Conservation (phyloP, 2,888 invertebrate species). For the Melitaea athalia region DNA sequence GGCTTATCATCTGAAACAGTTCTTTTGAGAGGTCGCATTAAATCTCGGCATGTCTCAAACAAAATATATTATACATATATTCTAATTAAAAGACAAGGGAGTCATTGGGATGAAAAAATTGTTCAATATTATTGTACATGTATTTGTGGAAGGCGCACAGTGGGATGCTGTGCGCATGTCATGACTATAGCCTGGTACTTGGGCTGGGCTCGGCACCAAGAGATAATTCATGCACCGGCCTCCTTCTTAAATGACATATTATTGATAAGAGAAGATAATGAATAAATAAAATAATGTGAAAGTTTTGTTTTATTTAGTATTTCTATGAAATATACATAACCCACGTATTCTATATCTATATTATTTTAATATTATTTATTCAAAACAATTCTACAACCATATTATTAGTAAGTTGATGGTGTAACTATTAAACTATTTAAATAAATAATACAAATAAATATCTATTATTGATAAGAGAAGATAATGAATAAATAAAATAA, state of each 20-base stretch:
- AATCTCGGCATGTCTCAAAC: background rate
- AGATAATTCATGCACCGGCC: background rate
- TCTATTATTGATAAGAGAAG: no score
- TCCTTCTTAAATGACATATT: background rate
- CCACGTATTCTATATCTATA: no score
- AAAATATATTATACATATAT: background rate
- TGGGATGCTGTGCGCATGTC: background rate
- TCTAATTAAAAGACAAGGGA: background rate
- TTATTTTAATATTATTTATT: no score
- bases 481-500: no score
- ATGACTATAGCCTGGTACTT: background rate
- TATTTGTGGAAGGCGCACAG: background rate
- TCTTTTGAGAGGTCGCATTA: background rate
- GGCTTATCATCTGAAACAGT: background rate
- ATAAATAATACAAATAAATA: no score
- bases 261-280: no score
- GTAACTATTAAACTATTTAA: no score
- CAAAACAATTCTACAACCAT: no score
- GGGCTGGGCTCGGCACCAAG: background rate
- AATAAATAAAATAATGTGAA: no score
- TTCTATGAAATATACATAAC: no score
- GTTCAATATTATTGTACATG: background rate
- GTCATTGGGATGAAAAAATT: background rate
- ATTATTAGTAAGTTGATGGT: no score
- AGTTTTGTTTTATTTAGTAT: no score